phyloP scores from a whole-genome alignment of 2,113 vertebrate genomes.

The Dendrocopos noguchii region DNA sequence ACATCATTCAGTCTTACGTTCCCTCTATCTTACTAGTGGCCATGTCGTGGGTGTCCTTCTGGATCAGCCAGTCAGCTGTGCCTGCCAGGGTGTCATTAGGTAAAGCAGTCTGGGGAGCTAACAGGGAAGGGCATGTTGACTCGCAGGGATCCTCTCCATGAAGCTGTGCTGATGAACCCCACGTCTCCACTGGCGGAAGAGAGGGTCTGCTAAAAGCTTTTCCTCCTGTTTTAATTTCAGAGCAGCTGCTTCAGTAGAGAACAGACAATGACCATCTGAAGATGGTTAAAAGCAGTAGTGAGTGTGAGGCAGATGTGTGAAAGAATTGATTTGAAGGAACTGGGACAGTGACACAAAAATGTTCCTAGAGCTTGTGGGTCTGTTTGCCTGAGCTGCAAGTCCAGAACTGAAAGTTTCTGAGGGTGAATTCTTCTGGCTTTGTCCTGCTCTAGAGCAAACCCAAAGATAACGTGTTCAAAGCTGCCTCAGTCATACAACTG shows the following conservation, averaged over 20 bases:
- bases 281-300: slow-evolving; percentile 6
- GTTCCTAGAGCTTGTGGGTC: neutral
- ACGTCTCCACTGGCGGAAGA: neutral
- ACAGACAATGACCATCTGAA: neutral
- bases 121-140: neutral
- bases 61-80: slow-evolving; percentile 98
- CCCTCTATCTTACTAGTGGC: slow-evolving; percentile 94
- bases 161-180: neutral
- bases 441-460: neutral
- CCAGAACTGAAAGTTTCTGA: neutral
- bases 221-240: neutral
- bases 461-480: neutral
- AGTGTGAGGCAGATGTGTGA: neutral
- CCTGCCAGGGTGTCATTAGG: slow-evolving; percentile 95
- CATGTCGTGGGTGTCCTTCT: slow-evolving; percentile 99
- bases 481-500: neutral
- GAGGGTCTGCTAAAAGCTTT: neutral
- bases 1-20: slow-evolving; percentile 99
- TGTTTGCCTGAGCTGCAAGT: neutral
- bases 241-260: neutral
- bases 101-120: slow-evolving; percentile 42
- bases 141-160: neutral
- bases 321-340: neutral
- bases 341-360: neutral
- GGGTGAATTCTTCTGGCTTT: neutral